Base-by-base conservation (phyloP, 1,140 invertebrate genomes). In the Brachionus calyciflorus region DNA sequence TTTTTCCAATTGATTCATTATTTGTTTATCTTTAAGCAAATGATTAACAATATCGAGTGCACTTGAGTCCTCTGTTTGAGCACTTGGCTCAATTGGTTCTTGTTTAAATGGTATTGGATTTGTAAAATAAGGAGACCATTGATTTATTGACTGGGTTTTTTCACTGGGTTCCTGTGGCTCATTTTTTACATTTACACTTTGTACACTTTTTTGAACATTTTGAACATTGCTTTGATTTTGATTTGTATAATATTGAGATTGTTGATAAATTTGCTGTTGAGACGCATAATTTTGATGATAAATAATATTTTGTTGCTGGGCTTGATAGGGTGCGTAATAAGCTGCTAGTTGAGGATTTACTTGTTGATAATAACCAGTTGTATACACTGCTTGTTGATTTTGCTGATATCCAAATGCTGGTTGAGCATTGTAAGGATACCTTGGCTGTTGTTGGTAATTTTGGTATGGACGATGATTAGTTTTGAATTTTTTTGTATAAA, bases 31-130 rank as follows among this genome's bases (percentile, higher is more conserved):
- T 65, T 65, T 65, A 4, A 65, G 30, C 21, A 65, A 41, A 12
- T 65, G 60, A 44, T 65, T 65, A 44, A 65, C 60, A 65, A 65
- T 65, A 44, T 65, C 44, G 3, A 65, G 19, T 26, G 37, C 9
- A 41, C 44, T 65, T 44, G 33, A 21, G 3, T 65, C 60, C 44
- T 41, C 44, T 14, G 9, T 44, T 14, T 65, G 26, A 24, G n/a
- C n/a, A n/a, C 17, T 44, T 26, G 46, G 26, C 46, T 73, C 69
- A 30, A 24, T 5, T 12, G 69, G 69, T 33, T 73, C 69, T 55
- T 73, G 69, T 41, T 73, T 73, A 41, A 73, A 73, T 21, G 69
- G 46, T 33, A 73, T 73, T 5, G 69, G 46, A 55, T 73, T 73
- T 1, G 69, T 73, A 19, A 73, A 73, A 41, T 73, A 73, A 40